Conservation (phyloP, 2,113 vertebrate genomes). For the Egretta garzetta region DNA sequence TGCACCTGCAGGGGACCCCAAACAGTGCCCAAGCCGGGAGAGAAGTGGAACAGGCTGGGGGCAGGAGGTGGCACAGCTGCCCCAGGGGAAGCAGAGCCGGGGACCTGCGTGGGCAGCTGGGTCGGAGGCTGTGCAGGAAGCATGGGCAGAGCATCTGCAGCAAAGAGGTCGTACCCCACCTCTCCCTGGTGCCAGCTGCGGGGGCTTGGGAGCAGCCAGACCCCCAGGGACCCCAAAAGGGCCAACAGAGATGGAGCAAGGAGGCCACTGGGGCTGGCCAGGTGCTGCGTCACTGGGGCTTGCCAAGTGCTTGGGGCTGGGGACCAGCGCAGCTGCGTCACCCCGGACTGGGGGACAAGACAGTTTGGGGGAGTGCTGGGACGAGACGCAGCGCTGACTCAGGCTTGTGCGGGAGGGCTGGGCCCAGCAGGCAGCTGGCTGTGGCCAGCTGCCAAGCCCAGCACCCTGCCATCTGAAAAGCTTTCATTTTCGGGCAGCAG, state of each 20-base stretch:
- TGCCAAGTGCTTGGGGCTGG: accelerated
- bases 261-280: accelerated
- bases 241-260: accelerated
- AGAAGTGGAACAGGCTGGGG: background rate
- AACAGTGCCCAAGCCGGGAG: accelerated
- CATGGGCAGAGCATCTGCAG: accelerated
- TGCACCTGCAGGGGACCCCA: background rate
- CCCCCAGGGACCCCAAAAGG: background rate
- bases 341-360: accelerated
- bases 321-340: background rate
- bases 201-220: background rate
- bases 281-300: background rate
- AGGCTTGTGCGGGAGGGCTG: background rate
- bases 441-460: background rate
- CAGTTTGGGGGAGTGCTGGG: background rate
- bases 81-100: background rate
- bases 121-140: background rate
- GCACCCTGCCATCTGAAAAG: background rate
- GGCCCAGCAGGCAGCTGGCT: background rate
- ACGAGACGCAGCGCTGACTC: accelerated
- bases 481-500: background rate
- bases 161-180: background rate
- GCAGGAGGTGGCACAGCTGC: background rate
- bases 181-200: background rate
- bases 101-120: background rate